Base-by-base conservation (phyloP, 1,140 invertebrate species). In the Radopholus similis region DNA sequence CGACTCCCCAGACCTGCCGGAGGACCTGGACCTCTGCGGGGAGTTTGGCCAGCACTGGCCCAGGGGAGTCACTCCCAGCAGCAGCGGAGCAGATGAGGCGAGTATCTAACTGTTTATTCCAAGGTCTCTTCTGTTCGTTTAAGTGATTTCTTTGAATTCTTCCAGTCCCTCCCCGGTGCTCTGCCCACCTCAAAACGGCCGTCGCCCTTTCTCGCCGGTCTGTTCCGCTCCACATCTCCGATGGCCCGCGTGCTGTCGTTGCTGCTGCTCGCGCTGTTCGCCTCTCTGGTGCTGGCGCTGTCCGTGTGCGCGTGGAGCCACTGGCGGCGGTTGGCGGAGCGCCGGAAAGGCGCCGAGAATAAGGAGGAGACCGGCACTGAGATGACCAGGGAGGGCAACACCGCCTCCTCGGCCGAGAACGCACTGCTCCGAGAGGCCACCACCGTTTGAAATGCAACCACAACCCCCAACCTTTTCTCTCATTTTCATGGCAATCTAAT, bases 201-300 rank as follows among this genome's bases (percentile, higher is more conserved):
- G n/a, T 42, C 26, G 23, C 13, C n/a, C 42, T 21, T 49, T 34
- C 30, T 62, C 15, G 49, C 18, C 49, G 47, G 11, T 62, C 32
- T 62, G 18, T 62, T 62, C 49, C 30, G 32, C 32, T 62, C 59
- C 13, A 15, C 40, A 4, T 42, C 59, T 2, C 59, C 59, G 8
- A 18, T 32, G 6, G 40, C 40, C 23, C 35, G 59, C 30, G 40
- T 62, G 32, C 30, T 62, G 11, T 35, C 40, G 1, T 62, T 62
- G 42, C 40, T 62, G 40, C 49, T 62, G 32, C 26, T 62, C 9
- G 58, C 32, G 13, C 6, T 62, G 32, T 8, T 62, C 18, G 32
- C 23, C 30, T 11, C 40, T 42, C 21, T 26, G 26, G 34, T 62
- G 28, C 30, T 49, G 18, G 59, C 59, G 9, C 21, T 62, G 21